Percentiles rank a stretch among this genome's conserved stretches.
Evolutionary conservation across 2,888 invertebrate genomes (phyloP).

Genomic region (Caenorhabditis sulstoni): DNA sequence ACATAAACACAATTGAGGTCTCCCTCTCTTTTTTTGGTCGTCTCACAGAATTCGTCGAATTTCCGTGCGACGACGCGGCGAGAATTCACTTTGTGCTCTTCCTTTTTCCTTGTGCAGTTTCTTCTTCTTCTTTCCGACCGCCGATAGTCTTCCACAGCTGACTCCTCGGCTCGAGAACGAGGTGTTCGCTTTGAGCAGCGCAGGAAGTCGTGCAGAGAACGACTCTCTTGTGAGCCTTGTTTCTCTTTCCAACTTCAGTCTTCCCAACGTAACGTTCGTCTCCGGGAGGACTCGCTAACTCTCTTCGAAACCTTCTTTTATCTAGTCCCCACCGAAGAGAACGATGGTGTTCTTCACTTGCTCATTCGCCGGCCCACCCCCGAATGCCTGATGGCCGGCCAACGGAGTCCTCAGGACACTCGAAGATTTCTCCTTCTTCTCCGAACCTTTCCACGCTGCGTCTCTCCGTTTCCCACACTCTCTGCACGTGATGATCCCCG

Average conservation of each 20-base stretch:
- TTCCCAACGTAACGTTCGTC: not conserved
- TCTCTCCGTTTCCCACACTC: conserved; percentile 20
- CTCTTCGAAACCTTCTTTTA: too few relatives aligned
- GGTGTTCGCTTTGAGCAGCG: conserved; percentile 11
- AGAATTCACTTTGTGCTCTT: conserved; percentile 48
- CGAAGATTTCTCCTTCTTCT: conserved; percentile 16
- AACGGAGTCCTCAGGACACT: conserved; percentile 23
- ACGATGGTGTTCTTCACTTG: not conserved
- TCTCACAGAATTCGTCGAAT: conserved; percentile 54
- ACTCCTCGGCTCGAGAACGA: too few relatives aligned
- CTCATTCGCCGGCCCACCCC: not conserved
- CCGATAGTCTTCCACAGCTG: conserved; percentile 17
- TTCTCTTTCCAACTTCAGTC: not conserved
- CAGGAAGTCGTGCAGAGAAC: too few relatives aligned
- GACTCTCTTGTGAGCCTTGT: not conserved
- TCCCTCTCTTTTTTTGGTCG: conserved; percentile 37
- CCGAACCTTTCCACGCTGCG: conserved; percentile 36
- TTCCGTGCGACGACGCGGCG: conserved; percentile 41
- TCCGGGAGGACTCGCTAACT: too few relatives aligned
- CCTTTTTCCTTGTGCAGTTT: conserved; percentile 22
- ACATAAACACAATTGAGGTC: conserved; percentile 51
- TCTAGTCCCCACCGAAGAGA: too few relatives aligned
- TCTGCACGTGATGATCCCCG: conserved; percentile 38
- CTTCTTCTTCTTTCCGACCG: conserved; percentile 24
- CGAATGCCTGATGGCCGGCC: conserved; percentile 23